phyloP scores from a whole-genome alignment of 2,888 invertebrate species.

The Cheilosia impressa region DNA sequence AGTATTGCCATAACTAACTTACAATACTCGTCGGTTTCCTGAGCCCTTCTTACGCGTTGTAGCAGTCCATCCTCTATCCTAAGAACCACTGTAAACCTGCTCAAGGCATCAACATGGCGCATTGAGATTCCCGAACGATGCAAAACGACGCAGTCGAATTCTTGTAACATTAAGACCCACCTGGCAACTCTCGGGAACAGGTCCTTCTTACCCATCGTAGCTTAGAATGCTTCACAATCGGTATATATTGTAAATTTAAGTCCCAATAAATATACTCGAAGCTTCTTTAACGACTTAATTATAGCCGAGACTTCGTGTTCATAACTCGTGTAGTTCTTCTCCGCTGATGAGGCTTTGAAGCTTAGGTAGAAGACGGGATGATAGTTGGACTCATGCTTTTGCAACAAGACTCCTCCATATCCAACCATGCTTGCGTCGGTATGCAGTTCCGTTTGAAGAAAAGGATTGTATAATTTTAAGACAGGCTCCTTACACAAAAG shows the following conservation, averaged over 20 bases:
- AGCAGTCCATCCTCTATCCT: constrained; percentile 15
- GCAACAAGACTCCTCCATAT: neutral
- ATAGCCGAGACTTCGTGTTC: no score
- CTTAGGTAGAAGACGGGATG: neutral
- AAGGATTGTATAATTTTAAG: no score
- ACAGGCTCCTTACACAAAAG: neutral
- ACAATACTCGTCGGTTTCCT: neutral
- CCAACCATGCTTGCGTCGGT: no score
- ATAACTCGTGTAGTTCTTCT: neutral
- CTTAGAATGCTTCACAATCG: constrained; percentile 39
- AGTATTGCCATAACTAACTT: neutral
- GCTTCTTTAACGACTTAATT: neutral
- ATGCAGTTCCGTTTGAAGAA: no score
- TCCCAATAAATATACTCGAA: neutral
- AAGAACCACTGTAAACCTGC: neutral
- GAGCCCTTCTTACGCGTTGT: neutral
- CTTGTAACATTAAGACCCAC: constrained; percentile 32
- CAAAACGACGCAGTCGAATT: constrained; percentile 19
- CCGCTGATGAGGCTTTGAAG: neutral
- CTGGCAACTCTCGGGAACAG: constrained; percentile 32
- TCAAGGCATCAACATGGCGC: constrained; percentile 22
- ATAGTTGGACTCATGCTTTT: neutral
- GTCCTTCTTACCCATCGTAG: constrained; percentile 34
- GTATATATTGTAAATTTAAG: constrained; percentile 1
- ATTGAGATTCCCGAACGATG: constrained; percentile 14